These are phyloP conservation scores for Solenopsis invicta DNA, from an alignment of 1,140 invertebrate genomes.

Conservation along the genomic window DNA sequence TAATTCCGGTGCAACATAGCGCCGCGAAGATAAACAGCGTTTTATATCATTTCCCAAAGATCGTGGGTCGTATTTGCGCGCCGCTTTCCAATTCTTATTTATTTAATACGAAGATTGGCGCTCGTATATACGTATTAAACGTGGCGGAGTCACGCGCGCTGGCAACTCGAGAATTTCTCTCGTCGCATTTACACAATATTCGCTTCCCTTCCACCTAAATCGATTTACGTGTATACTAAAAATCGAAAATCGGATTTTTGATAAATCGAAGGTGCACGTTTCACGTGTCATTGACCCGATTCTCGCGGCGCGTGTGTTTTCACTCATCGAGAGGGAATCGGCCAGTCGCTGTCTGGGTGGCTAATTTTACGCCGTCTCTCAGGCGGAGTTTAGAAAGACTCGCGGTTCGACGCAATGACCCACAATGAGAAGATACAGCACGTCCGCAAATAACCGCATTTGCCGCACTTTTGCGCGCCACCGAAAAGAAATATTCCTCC, in stretches of 20 bases:
- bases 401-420: slow-evolving; percentile 36
- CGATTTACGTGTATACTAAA: background rate
- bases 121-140: background rate
- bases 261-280: background rate
- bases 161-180: slow-evolving; percentile 2
- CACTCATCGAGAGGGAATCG: slow-evolving; percentile 39
- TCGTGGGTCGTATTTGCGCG: background rate
- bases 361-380: slow-evolving; percentile 48
- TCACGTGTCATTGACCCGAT: slow-evolving; percentile 46
- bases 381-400: slow-evolving; percentile 26
- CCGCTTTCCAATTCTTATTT: background rate
- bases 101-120: slow-evolving; percentile 36
- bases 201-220: background rate
- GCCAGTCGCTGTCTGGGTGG: slow-evolving; percentile 24
- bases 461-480: background rate
- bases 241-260: background rate
- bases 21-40: slow-evolving; percentile 33
- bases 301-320: slow-evolving; percentile 19
- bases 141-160: background rate
- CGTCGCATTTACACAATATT: background rate
- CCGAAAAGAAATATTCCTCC: background rate
- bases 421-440: slow-evolving; percentile 30
- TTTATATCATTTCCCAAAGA: background rate
- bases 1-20: slow-evolving; percentile 5
- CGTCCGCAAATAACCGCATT: slow-evolving; percentile 16